phyloP scores from a whole-genome alignment of 2,113 vertebrate genomes.

The Caranx ignobilis region DNA sequence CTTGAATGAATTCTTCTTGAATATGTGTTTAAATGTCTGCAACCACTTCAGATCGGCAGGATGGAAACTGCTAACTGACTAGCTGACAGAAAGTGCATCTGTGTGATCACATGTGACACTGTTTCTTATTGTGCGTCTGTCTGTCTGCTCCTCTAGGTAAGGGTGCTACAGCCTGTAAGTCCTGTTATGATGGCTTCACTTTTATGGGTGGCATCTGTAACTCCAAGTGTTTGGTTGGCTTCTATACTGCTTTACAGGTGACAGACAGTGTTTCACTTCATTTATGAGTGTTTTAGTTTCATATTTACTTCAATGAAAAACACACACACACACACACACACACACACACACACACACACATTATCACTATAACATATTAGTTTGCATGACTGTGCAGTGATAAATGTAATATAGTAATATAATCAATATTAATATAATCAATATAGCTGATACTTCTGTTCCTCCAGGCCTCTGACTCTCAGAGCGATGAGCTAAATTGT shows the following conservation, averaged over 20 bases:
- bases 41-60: too few relatives aligned
- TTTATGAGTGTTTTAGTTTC: background rate
- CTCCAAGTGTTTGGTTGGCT: constrained; percentile 84
- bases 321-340: too few relatives aligned
- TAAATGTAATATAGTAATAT: background rate
- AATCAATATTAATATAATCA: too few relatives aligned
- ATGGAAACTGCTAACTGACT: too few relatives aligned
- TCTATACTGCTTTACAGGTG: constrained; percentile 85
- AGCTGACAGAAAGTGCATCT: background rate
- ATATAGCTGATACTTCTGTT: constrained; percentile 1
- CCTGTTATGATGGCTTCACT: constrained; percentile 87
- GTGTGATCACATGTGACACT: background rate
- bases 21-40: too few relatives aligned
- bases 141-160: constrained; percentile 72
- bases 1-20: too few relatives aligned
- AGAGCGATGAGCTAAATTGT: constrained; percentile 79
- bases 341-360: background rate
- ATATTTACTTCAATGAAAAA: background rate
- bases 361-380: background rate
- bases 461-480: constrained; percentile 37
- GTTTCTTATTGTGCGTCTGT: background rate
- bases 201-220: constrained; percentile 83
- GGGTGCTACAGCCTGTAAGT: constrained; percentile 81
- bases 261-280: background rate
- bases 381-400: background rate